phyloP scores from a whole-genome alignment of 2,797 vertebrate species.

The Lutjanus campechanus region DNA sequence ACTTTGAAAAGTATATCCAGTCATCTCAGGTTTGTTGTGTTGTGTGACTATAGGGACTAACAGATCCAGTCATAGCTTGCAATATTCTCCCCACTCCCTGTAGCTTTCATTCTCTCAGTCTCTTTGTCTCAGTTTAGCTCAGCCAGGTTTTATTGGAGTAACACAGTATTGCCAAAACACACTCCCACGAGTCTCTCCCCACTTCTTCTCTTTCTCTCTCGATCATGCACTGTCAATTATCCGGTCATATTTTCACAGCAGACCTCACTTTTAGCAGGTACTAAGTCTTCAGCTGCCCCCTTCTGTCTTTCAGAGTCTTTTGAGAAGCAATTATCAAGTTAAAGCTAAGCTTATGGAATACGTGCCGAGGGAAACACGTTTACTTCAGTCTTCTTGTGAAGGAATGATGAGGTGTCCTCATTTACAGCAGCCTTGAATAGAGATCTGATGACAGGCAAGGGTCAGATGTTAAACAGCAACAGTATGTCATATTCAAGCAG shows the following conservation, averaged over 20 bases:
- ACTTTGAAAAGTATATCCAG: background rate
- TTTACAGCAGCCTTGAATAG: constrained; percentile 13
- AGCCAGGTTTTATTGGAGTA: constrained; percentile 11
- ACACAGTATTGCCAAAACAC: constrained; percentile 4
- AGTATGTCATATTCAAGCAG: background rate
- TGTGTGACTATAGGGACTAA: background rate
- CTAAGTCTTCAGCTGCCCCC: constrained; percentile 11
- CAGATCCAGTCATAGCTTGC: background rate
- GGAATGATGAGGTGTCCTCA: constrained; percentile 18
- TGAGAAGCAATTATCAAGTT: constrained; percentile 45
- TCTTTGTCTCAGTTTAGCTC: constrained; percentile 14
- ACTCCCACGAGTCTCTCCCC: constrained; percentile 3
- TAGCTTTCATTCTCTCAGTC: background rate
- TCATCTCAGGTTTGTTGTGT: constrained; percentile 16
- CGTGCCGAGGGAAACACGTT: constrained; percentile 7
- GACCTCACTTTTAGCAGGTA: constrained; percentile 17
- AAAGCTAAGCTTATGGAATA: constrained; percentile 18
- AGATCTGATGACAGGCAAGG: constrained; percentile 28
- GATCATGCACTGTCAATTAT: constrained; percentile 26
- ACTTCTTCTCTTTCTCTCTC: background rate
- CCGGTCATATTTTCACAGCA: constrained; percentile 18
- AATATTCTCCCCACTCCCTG: background rate
- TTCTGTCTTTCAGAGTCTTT: constrained; percentile 17
- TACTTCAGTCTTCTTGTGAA: background rate
- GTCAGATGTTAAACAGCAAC: background rate